phyloP scores from a whole-genome alignment of 2,888 invertebrate genomes.

The Mythimna impura region DNA sequence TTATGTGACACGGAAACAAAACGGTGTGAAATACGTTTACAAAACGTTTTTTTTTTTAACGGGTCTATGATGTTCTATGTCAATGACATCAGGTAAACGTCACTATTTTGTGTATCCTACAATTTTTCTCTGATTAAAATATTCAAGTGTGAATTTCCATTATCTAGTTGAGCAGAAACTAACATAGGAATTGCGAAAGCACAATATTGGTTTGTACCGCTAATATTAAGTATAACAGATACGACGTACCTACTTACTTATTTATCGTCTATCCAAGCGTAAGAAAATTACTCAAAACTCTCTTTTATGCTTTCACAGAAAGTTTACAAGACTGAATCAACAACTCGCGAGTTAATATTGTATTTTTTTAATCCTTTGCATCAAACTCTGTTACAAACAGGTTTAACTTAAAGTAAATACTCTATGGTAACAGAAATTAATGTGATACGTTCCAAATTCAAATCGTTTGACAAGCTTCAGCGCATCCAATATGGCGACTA shows the following conservation, averaged over 20 bases:
- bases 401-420: constrained; percentile 60
- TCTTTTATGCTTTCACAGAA: not conserved
- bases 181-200: not conserved
- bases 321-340: constrained; percentile 3
- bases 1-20: constrained; percentile 80
- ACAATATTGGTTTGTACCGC: too few species aligned
- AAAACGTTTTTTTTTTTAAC: constrained; percentile 10
- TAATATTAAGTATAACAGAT: too few species aligned
- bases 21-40: constrained; percentile 40
- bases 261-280: not conserved
- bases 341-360: not conserved
- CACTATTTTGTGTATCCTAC: not conserved
- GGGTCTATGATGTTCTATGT: not conserved
- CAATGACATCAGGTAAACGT: constrained; percentile 10
- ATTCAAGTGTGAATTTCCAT: not conserved
- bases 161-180: not conserved
- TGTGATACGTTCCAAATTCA: constrained; percentile 65
- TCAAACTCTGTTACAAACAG: constrained; percentile 46
- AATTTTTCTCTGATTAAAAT: not conserved
- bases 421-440: constrained; percentile 58
- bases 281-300: not conserved
- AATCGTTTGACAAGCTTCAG: constrained; percentile 77
- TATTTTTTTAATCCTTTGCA: constrained; percentile 37
- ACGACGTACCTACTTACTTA: too few species aligned
- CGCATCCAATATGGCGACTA: constrained; percentile 80